These are phyloP conservation scores for Sylvilagus floridanus DNA, from an alignment of 2,797 vertebrate species.

Conservation along the genomic window DNA sequence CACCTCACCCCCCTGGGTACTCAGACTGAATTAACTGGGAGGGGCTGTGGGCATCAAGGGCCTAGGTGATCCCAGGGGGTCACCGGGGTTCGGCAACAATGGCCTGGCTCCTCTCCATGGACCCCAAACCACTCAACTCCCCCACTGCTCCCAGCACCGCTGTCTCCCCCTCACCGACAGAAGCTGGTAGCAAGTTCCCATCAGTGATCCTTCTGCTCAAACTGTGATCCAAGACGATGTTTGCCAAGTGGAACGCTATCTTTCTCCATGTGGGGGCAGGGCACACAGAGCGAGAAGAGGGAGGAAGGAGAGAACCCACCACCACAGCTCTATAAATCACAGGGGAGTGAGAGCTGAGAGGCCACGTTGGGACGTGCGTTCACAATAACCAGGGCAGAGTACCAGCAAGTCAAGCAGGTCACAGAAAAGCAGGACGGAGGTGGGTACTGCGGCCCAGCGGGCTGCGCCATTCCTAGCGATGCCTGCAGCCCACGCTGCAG, in stretches of 20 bases:
- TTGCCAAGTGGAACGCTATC: neutral
- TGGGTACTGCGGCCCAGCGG: too few species aligned
- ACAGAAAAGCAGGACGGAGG: fast-evolving
- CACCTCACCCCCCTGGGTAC: too few species aligned
- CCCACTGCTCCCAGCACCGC: neutral
- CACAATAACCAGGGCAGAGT: neutral
- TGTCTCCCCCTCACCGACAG: too few species aligned
- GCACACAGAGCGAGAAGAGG: too few species aligned
- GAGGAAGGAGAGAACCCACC: too few species aligned
- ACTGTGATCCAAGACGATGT: neutral
- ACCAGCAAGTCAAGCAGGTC: neutral
- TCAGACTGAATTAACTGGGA: neutral
- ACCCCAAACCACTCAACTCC: neutral
- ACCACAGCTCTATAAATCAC: neutral
- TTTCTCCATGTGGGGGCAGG: neutral
- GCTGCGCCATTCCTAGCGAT: too few species aligned
- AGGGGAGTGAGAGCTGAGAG: neutral
- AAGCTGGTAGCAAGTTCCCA: neutral
- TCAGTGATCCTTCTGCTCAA: neutral
- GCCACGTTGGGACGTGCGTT: neutral
- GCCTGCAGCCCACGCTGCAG: too few species aligned
- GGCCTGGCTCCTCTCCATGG: neutral
- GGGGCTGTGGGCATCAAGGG: neutral
- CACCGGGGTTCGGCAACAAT: neutral
- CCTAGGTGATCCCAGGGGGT: too few species aligned